Evolutionary conservation across 1,140 invertebrate species (phyloP).

Genomic region (Danaus plexippus): DNA sequence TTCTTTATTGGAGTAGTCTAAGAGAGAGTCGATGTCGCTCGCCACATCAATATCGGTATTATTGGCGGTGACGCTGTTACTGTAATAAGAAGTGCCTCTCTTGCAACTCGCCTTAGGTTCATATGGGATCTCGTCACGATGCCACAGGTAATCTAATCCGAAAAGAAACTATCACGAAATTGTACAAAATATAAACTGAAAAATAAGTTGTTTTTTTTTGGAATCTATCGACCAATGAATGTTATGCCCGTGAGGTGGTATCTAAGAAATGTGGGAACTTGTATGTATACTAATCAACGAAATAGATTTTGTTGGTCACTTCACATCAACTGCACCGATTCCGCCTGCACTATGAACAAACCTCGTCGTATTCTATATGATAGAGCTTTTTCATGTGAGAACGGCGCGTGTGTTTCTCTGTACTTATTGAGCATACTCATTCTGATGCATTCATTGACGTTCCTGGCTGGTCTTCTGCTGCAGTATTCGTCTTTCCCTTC

Average conservation of each 20-base stretch:
- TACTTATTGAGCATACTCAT: conserved; percentile 29
- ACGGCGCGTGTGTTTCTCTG: conserved; percentile 33
- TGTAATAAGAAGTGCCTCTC: conserved; percentile 49
- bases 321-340: conserved; percentile 22
- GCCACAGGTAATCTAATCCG: conserved; percentile 54
- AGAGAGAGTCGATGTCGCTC: conserved; percentile 32
- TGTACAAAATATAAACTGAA: conserved; percentile 3
- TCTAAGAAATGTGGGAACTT: no score
- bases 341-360: conserved; percentile 12
- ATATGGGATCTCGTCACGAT: conserved; percentile 60
- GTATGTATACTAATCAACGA: no score
- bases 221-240: not conserved
- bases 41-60: conserved; percentile 37
- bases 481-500: conserved; percentile 54
- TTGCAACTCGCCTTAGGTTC: conserved; percentile 36
- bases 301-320: no score
- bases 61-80: conserved; percentile 39
- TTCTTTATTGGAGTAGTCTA: conserved; percentile 33
- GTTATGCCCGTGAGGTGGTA: not conserved
- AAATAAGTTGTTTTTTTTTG: not conserved
- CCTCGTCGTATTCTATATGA: conserved; percentile 50
- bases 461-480: conserved; percentile 40
- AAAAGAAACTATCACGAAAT: conserved; percentile 5
- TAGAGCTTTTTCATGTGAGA: conserved; percentile 35
- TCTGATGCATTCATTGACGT: conserved; percentile 52